Conservation (phyloP, 2,888 invertebrate genomes). For the Emmelina monodactyla region DNA sequence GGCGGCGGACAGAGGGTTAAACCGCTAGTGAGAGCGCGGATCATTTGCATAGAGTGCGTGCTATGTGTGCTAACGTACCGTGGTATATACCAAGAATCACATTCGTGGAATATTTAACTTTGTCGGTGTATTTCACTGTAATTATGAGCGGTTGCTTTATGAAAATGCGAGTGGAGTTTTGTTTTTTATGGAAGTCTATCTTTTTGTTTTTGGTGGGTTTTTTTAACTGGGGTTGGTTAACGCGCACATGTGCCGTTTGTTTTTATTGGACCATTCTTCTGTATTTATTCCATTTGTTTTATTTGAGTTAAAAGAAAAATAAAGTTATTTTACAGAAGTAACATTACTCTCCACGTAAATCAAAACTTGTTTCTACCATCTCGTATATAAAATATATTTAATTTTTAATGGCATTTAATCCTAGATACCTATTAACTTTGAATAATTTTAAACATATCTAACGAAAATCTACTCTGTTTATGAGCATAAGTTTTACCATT, state of each 20-base stretch:
- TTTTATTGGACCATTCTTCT: too few species aligned
- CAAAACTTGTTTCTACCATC: too few species aligned
- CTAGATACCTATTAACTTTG: too few species aligned
- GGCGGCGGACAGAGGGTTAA: too few species aligned
- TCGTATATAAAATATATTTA: too few species aligned
- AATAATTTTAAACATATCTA: too few species aligned
- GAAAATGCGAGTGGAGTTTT: conserved; percentile 45
- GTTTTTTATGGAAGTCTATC: conserved; percentile 25
- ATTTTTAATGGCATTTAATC: too few species aligned
- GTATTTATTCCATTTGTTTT: too few species aligned
- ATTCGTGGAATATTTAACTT: conserved; percentile 20
- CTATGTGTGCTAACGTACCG: conserved; percentile 21
- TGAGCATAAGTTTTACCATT: background rate
- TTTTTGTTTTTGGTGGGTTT: background rate
- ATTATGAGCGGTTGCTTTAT: conserved; percentile 43
- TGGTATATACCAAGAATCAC: conserved; percentile 46
- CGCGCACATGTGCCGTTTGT: background rate
- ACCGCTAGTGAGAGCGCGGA: conserved; percentile 25
- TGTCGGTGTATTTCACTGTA: conserved; percentile 29
- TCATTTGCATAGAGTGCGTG: conserved; percentile 43
- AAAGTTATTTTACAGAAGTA: too few species aligned
- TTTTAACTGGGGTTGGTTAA: background rate
- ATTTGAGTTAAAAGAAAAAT: too few species aligned
- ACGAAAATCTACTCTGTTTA: background rate
- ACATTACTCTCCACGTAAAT: too few species aligned